A percentile compares a stretch with the other conserved stretches of the same genome.
Conservation (phyloP, 2,888 invertebrate genomes). For the Labia minor region DNA sequence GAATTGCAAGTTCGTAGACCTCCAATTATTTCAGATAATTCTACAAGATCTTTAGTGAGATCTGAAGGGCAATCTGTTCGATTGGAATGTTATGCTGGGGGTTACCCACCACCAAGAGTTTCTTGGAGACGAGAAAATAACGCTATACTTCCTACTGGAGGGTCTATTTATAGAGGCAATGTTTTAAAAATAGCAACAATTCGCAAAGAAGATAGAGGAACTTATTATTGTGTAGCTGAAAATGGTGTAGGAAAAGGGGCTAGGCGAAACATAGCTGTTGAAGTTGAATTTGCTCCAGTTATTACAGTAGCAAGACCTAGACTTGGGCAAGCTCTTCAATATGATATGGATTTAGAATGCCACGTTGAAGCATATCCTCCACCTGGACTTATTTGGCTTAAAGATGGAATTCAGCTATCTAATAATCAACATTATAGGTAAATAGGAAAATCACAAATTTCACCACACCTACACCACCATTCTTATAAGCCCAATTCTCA, state of each 20-base stretch:
- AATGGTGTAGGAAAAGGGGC: constrained; percentile 74
- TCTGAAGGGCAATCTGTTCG: constrained; percentile 66
- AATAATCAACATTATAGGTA: constrained; percentile 81
- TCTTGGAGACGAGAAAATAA: constrained; percentile 90
- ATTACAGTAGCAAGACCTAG: constrained; percentile 74
- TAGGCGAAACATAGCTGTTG: constrained; percentile 65
- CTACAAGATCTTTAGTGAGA: constrained; percentile 71
- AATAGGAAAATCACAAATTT: constrained; percentile 13
- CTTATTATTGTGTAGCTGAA: constrained; percentile 87
- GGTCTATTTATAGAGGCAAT: constrained; percentile 73
- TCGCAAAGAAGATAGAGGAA: constrained; percentile 80
- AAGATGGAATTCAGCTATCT: constrained; percentile 63
- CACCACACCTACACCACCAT: background rate
- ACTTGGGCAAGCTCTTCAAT: constrained; percentile 78
- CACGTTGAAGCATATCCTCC: constrained; percentile 91
- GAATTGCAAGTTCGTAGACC: constrained; percentile 78
- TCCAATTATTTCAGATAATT: constrained; percentile 86
- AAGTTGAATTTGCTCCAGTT: constrained; percentile 82
- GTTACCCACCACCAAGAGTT: constrained; percentile 73
- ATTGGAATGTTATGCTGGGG: constrained; percentile 80
- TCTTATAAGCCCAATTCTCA: background rate
- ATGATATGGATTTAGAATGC: constrained; percentile 89
- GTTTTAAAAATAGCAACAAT: constrained; percentile 63
- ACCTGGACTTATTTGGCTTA: constrained; percentile 84
- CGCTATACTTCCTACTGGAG: constrained; percentile 84